Conservation (phyloP, 2,797 vertebrate species). For the Vultur gryphus region DNA sequence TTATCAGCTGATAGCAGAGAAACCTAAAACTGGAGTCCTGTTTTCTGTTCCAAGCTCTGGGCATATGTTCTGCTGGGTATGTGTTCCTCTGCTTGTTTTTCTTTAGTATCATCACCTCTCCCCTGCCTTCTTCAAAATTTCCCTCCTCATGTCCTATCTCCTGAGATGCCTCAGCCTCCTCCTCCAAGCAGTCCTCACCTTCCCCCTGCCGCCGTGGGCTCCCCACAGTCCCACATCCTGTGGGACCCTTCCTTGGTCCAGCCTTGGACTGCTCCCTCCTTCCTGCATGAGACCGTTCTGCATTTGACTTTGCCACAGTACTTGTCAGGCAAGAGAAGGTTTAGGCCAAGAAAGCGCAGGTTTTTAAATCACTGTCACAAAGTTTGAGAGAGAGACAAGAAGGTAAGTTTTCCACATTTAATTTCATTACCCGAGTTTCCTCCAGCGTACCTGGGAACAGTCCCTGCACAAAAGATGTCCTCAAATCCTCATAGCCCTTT, state of each 20-base stretch:
- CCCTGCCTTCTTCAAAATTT: background rate
- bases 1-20: background rate
- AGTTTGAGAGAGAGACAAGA: background rate
- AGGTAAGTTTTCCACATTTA: background rate
- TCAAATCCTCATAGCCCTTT: background rate
- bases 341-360: background rate
- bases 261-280: background rate
- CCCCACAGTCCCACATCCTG: background rate
- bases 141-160: background rate
- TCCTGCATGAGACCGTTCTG: background rate
- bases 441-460: background rate
- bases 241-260: background rate
- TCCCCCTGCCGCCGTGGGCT: background rate
- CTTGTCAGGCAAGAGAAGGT: background rate
- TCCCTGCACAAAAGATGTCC: background rate
- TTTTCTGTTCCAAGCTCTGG: background rate
- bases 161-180: background rate
- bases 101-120: background rate
- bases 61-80: background rate
- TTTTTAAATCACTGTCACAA: background rate
- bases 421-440: background rate
- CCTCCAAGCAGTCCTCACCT: background rate
- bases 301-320: background rate
- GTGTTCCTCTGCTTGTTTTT: background rate
- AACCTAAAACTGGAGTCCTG: constrained; percentile 12